These are phyloP conservation scores for Malurus alboscapulatus DNA, from an alignment of 2,113 vertebrate genomes.

Conservation along the genomic window DNA sequence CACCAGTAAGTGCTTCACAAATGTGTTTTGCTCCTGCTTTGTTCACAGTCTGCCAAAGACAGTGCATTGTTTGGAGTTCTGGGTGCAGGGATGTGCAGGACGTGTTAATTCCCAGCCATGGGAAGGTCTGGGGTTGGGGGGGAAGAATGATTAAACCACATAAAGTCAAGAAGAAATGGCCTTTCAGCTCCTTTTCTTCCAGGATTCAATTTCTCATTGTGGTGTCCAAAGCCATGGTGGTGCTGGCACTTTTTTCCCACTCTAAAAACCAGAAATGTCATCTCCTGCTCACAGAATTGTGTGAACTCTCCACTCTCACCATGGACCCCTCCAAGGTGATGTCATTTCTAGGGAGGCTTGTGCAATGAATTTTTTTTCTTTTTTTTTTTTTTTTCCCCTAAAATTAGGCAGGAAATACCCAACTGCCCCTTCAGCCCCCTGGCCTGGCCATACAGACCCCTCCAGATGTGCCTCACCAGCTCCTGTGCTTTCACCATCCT, in stretches of 20 bases:
- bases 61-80: not conserved
- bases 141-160: not conserved
- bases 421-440: not conserved
- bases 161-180: not conserved
- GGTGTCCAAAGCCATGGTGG: not conserved
- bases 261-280: not conserved
- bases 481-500: not conserved
- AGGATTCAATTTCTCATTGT: not conserved
- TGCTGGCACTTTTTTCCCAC: not conserved
- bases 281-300: not conserved
- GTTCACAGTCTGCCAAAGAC: not conserved
- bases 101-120: not conserved
- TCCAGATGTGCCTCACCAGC: not conserved
- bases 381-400: rapidly evolving
- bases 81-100: not conserved
- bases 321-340: not conserved
- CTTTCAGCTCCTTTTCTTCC: not conserved
- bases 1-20: not conserved
- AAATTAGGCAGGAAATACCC: not conserved
- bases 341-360: not conserved
- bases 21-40: not conserved
- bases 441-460: not conserved
- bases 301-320: not conserved
- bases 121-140: not conserved
- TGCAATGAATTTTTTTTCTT: rapidly evolving